Evolutionary conservation across 2,888 invertebrate genomes (phyloP), one percentile per base, ranked within the genome.

Genomic region (Pteria penguin): DNA sequence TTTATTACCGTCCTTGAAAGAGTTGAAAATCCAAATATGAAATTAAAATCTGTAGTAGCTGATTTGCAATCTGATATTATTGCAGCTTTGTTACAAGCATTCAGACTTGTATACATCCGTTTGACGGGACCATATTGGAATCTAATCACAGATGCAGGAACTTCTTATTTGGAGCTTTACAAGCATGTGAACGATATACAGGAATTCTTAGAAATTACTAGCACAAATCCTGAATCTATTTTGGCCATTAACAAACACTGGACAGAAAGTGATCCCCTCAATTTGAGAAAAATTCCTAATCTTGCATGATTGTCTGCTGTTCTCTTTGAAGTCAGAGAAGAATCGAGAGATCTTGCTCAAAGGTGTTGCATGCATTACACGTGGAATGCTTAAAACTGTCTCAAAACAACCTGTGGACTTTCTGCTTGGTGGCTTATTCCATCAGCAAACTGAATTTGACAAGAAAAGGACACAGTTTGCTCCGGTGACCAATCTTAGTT

Each of bases 41-140:
- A 79, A 70, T 32, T 75, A 2, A 62, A 71, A 31, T 55, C 82
- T 4, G 72, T 78, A 22, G 45, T 31, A 22, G 67, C 75, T 24
- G 77, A 82, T 45, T 36, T 77, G 29, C n/a, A 72, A 57, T 72
- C 57, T 14, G 22, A 24, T 4, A 33, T 65, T 22, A 52, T 78
- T 0, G 3, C 52, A n/a, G 68, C 76, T 1, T 5, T 81, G 0
- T 36, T 78, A 4, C 75, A 78, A 36, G 76, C 70, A 27, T 32
- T 78, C 32, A 75, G 78, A 18, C 31, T 80, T 5, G 58, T 72
- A 14, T 82, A 66, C 31, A 11, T 81, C 14, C 63, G 72, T 55
- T 45, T 80, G 2, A 80, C 79, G 1, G 79, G 80, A n/a, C 82
- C 80, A 24, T 82, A 77, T 54, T 82, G 81, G 81, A 72, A 72